These are phyloP conservation scores for Brotogeris chrysoptera DNA, from an alignment of 2,797 vertebrate genomes.

Conservation along the genomic window DNA sequence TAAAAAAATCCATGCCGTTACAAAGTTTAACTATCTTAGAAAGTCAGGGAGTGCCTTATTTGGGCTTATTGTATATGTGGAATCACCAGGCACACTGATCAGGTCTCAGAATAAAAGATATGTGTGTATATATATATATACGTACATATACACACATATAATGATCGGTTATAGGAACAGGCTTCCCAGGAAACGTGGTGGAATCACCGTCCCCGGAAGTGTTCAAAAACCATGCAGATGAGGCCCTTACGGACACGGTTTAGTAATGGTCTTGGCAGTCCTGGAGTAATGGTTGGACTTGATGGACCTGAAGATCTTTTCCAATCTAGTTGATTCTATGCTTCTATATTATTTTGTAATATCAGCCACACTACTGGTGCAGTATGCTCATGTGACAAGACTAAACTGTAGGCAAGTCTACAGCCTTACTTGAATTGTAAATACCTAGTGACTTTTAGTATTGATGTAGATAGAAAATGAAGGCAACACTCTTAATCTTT, in stretches of 20 bases:
- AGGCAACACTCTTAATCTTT: not conserved
- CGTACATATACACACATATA: not conserved
- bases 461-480: not conserved
- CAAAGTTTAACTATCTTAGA: not conserved
- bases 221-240: not conserved
- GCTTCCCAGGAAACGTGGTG: not conserved
- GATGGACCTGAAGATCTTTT: not conserved
- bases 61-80: not conserved
- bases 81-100: not conserved
- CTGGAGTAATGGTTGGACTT: not conserved
- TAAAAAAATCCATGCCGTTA: not conserved
- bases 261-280: not conserved
- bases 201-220: not conserved
- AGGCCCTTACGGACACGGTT: not conserved
- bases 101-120: not conserved
- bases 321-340: not conserved
- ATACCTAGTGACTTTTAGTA: not conserved
- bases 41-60: not conserved
- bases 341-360: not conserved
- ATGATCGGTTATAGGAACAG: not conserved
- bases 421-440: not conserved
- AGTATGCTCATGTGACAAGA: not conserved
- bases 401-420: not conserved
- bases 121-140: rapidly evolving
- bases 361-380: not conserved